Conservation (phyloP, 2,888 invertebrate species). For the Oegoconia quadripuncta region DNA sequence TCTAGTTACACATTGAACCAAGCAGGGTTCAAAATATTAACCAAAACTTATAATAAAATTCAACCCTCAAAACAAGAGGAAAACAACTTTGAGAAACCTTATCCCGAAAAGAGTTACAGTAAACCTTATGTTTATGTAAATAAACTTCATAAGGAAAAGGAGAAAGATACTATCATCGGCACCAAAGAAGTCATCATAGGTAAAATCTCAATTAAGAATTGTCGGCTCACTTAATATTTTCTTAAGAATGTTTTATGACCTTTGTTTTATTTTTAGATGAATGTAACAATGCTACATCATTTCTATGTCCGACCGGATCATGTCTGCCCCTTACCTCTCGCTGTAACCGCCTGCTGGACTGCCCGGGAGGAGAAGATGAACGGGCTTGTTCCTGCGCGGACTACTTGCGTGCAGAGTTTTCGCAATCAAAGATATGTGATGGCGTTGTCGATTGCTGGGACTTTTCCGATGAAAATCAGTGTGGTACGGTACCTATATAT, state of each 20-base stretch:
- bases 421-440: constrained; percentile 87
- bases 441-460: constrained; percentile 90
- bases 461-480: constrained; percentile 86
- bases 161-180: constrained; percentile 32
- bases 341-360: constrained; percentile 86
- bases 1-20: constrained; percentile 81
- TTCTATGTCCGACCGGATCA: constrained; percentile 81
- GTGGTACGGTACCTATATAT: no score
- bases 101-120: constrained; percentile 49
- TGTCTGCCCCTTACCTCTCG: constrained; percentile 82
- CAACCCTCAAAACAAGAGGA: constrained; percentile 68
- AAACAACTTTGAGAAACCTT: constrained; percentile 49
- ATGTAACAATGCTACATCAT: constrained; percentile 71
- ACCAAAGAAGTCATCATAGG: constrained; percentile 37
- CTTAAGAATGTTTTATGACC: not conserved
- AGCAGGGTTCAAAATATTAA: constrained; percentile 82
- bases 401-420: constrained; percentile 83
- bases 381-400: constrained; percentile 87
- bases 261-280: constrained; percentile 42
- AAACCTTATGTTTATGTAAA: constrained; percentile 39
- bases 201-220: constrained; percentile 22
- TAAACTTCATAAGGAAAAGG: constrained; percentile 49
- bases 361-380: constrained; percentile 85
- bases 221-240: not conserved
- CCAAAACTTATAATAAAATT: constrained; percentile 81